Evolutionary conservation across 2,113 vertebrate genomes (phyloP), one percentile per base, ranked within the genome.

Genomic region (Mus spicilegus): DNA sequence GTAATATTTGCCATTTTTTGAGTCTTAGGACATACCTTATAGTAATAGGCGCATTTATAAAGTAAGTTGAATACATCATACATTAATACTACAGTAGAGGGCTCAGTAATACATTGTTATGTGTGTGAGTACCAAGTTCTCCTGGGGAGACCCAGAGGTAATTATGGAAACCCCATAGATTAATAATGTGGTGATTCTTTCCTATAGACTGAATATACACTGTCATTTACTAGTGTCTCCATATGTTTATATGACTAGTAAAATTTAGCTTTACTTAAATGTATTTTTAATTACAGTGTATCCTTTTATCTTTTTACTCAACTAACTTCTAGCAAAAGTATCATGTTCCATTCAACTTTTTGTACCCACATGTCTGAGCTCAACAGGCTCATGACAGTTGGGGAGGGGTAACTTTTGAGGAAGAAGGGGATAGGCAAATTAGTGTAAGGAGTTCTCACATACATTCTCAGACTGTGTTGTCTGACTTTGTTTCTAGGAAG

Each of bases 191-290:
- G 61, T 4, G 67, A 42, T 7, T 87, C 89, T 87, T 89, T 78
- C 11, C 20, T 42, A 0, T 65, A 84, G 0, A 22, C 17, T 58
- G 8, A 96, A 63, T 39, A 56, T 39, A 26, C n/a, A 67, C 7
- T 67, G 30, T 46, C 63, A 24, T 49, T 90, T 96, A 80, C 8
- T 49, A 16, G 90, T 78, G 20, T 42, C 20, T 95, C 54, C 42
- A 69, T 72, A n/a, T 69, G 4, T 46, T 91, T 9, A 65, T 69
- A 28, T 49, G 22, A 46, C 75, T 95, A 91, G 69, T 51, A 90
- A 51, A 94, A 90, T 87, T 87, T 56, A 91, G 9, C 17, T 87
- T 89, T 20, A 75, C 63, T 92, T 92, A 84, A 88, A 80, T 84
- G 1, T 30, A 76, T 80, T 80, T 85, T 36, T 42, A 39, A 85